Conservation (phyloP, 1,140 invertebrate species). For the Colletes gigas region DNA sequence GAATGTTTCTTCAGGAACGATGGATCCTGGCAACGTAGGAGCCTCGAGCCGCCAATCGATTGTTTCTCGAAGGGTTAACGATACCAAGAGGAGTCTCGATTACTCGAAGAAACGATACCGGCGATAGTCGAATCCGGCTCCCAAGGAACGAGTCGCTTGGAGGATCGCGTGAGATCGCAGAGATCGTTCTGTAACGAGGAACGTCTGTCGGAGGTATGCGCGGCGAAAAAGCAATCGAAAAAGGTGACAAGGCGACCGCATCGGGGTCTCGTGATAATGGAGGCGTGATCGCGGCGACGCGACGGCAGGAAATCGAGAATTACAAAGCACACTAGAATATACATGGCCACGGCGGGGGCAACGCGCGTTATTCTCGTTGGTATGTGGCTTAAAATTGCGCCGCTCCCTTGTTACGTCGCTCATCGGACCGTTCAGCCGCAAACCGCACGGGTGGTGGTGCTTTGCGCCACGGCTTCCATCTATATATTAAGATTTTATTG, state of each 20-base stretch:
- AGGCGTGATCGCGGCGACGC: slow-evolving; percentile 6
- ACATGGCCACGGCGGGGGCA: slow-evolving; percentile 42
- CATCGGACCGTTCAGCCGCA: slow-evolving; percentile 73
- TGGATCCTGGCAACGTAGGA: too few species aligned
- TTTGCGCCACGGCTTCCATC: slow-evolving; percentile 51
- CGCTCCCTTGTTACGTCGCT: slow-evolving; percentile 66
- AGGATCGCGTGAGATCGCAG: background rate
- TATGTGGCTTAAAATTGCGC: slow-evolving; percentile 67
- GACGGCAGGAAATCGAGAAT: slow-evolving; percentile 65
- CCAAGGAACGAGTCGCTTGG: background rate
- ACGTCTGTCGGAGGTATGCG: background rate
- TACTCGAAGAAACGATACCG: background rate
- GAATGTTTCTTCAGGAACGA: too few species aligned
- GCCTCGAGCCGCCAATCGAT: background rate
- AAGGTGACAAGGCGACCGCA: slow-evolving; percentile 30
- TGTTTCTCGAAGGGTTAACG: background rate
- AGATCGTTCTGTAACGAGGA: background rate
- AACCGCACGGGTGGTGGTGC: slow-evolving; percentile 65
- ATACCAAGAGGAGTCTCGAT: background rate
- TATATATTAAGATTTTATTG: slow-evolving; percentile 65
- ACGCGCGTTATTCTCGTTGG: slow-evolving; percentile 63
- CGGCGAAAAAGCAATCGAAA: slow-evolving; percentile 19
- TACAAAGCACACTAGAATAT: slow-evolving; percentile 56
- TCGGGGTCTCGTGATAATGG: slow-evolving; percentile 14
- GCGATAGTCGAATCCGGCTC: background rate